Evolutionary conservation across 1,140 invertebrate genomes (phyloP).

Genomic region (Hyposmocoma kahamanoa): DNA sequence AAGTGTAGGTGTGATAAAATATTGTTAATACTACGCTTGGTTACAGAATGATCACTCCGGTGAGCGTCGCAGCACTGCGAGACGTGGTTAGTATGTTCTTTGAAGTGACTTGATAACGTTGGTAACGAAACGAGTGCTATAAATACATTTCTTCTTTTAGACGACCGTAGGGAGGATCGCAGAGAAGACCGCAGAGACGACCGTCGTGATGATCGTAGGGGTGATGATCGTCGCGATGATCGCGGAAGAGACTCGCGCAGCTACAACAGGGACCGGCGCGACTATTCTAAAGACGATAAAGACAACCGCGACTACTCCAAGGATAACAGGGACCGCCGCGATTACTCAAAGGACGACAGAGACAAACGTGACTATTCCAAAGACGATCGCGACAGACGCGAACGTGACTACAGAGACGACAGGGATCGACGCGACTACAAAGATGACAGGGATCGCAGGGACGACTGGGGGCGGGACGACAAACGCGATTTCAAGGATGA

Average conservation of each 20-base stretch:
- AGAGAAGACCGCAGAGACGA: background rate
- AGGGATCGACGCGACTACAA: conserved; percentile 24
- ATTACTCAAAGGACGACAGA: conserved; percentile 40
- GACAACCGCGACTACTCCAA: conserved; percentile 48
- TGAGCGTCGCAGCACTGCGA: conserved; percentile 47
- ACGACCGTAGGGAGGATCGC: background rate
- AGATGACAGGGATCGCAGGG: conserved; percentile 19
- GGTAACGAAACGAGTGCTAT: no score
- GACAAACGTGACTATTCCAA: conserved; percentile 31
- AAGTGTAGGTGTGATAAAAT: no score
- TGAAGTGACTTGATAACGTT: no score
- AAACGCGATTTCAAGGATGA: conserved; percentile 10
- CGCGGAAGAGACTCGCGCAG: conserved; percentile 51
- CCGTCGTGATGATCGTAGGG: conserved; percentile 48
- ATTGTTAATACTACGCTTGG: no score
- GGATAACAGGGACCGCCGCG: conserved; percentile 46
- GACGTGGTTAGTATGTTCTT: conserved; percentile 46
- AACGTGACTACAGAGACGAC: conserved; percentile 24
- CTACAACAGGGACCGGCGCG: conserved; percentile 38
- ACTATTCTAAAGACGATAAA: conserved; percentile 18
- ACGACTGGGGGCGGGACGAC: conserved; percentile 15
- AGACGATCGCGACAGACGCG: conserved; percentile 21
- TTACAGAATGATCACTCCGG: conserved; percentile 59
- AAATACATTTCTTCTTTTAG: background rate
- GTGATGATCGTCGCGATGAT: conserved; percentile 43